Evolutionary conservation across 2,797 vertebrate genomes (phyloP), one percentile per base, ranked within the genome.

Genomic region (Argentina silus): DNA sequence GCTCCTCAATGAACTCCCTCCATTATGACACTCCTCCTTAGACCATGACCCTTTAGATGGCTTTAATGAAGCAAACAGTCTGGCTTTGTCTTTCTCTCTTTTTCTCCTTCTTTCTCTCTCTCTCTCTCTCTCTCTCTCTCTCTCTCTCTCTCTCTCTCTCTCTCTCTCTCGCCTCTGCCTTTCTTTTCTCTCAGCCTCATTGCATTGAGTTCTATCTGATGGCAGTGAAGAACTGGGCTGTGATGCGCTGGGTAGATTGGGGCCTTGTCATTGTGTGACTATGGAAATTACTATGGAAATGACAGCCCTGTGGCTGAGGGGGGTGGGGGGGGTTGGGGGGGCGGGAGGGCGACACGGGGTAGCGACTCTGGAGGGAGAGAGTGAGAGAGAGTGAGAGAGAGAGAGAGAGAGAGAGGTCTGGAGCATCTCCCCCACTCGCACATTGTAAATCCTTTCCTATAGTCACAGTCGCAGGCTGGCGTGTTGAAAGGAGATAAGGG

Each of bases 401-500:
- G 75, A 75, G 77, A 79, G 70, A 27, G 19, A 50, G 43, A n/a
- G 21, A 62, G 59, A 55, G 90, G 86, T 89, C 88, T 86, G 83
- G 78, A 85, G 84, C 85, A 74, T 87, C 90, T 89, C 87, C 81
- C 84, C 78, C 67, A 53, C 84, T 87, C 81, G 72, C 87, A 84
- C 86, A 90, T 91, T 91, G 90, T 93, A 94, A 94, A 94, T 93
- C 92, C 91, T 88, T 91, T 89, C 89, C 88, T 88, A 86, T 89
- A 89, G 90, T 85, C 78, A 79, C 89, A 88, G 87, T 88, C 88
- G 81, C 87, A 87, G 89, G 85, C 88, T 85, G 77, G 91, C 86
- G 91, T 94, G 93, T 83, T 91, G 79, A 90, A 87, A 86, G 83
- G 90, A 94, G 94, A 94, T 95, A 95, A 94, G 93, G 84, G 81